These are phyloP conservation scores for Andrena hattorfiana DNA, from an alignment of 2,888 invertebrate species.

Conservation along the genomic window DNA sequence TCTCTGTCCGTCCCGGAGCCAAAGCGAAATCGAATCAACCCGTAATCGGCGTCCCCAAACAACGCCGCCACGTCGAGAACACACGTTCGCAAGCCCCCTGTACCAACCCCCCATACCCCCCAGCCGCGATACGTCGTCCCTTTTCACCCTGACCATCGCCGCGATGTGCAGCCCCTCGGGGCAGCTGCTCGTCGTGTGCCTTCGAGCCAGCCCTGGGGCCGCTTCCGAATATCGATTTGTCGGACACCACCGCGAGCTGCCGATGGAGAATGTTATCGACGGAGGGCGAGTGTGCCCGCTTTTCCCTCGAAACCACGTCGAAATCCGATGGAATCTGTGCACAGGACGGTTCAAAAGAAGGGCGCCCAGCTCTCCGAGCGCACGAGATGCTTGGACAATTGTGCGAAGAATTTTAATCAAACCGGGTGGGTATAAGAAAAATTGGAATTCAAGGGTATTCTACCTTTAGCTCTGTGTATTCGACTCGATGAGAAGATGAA, in stretches of 20 bases:
- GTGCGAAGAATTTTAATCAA: no score
- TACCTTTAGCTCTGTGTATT: no score
- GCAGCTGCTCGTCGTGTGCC: constrained; percentile 57
- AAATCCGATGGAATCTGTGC: constrained; percentile 41
- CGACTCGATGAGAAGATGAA: no score
- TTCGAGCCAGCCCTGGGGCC: constrained; percentile 51
- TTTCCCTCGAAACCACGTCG: constrained; percentile 45
- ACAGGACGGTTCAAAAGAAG: not conserved
- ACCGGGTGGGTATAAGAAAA: no score
- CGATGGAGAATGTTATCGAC: constrained; percentile 70
- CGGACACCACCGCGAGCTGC: constrained; percentile 65
- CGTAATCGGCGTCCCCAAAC: constrained; percentile 56
- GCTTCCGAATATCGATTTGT: constrained; percentile 68
- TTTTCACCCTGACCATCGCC: constrained; percentile 50
- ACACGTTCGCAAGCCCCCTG: constrained; percentile 41
- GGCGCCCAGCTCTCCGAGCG: no score
- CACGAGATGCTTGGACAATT: no score
- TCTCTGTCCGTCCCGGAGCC: not conserved
- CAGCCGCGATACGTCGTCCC: constrained; percentile 38
- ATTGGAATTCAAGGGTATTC: no score
- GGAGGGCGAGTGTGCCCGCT: constrained; percentile 28
- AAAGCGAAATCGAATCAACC: constrained; percentile 67
- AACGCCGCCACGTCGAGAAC: constrained; percentile 62
- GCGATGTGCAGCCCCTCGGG: constrained; percentile 51
- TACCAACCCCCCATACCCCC: constrained; percentile 7